Percentiles rank a stretch among this genome's conserved stretches.
Evolutionary conservation across 2,797 vertebrate species (phyloP).

Genomic region (Chaenodraco wilsoni): DNA sequence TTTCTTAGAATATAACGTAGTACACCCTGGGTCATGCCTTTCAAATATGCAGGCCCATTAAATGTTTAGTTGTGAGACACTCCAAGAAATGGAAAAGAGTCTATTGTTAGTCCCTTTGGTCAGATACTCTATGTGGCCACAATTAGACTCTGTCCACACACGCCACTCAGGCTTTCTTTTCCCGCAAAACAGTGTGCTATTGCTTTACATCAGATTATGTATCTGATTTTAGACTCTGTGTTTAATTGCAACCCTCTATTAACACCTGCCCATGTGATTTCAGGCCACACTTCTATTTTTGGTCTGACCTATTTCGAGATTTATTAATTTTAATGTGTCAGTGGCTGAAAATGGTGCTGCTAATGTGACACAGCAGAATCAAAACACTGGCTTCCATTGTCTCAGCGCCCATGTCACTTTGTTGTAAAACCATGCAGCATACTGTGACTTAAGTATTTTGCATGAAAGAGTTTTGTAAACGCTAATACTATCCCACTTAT

Average conservation of each 20-base stretch:
- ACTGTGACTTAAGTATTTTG: slow-evolving; percentile 22
- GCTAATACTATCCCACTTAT: background rate
- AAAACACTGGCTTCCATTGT: slow-evolving; percentile 25
- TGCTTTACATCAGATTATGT: slow-evolving; percentile 11
- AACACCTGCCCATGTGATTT: slow-evolving; percentile 44
- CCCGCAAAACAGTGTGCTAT: background rate
- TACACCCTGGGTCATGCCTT: slow-evolving; percentile 21
- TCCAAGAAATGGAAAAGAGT: slow-evolving; percentile 27
- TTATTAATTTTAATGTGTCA: slow-evolving; percentile 19
- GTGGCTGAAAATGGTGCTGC: slow-evolving; percentile 13
- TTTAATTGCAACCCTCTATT: slow-evolving; percentile 42
- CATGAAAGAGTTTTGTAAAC: slow-evolving; percentile 10
- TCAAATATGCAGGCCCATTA: slow-evolving; percentile 44
- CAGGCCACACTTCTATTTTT: slow-evolving; percentile 51
- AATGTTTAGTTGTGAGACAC: slow-evolving; percentile 30
- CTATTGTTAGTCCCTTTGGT: slow-evolving; percentile 35
- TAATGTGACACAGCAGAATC: slow-evolving; percentile 24
- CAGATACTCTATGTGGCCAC: slow-evolving; percentile 3
- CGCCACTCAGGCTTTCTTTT: background rate
- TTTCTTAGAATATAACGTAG: slow-evolving; percentile 17
- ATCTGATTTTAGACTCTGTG: slow-evolving; percentile 3
- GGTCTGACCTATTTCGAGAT: slow-evolving; percentile 52
- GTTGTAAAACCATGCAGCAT: slow-evolving; percentile 27
- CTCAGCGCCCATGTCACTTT: slow-evolving; percentile 15
- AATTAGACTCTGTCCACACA: background rate